A percentile compares a stretch with the other conserved stretches of the same genome.
phyloP scores from a whole-genome alignment of 2,797 vertebrate genomes.

The Gastrophryne carolinensis region DNA sequence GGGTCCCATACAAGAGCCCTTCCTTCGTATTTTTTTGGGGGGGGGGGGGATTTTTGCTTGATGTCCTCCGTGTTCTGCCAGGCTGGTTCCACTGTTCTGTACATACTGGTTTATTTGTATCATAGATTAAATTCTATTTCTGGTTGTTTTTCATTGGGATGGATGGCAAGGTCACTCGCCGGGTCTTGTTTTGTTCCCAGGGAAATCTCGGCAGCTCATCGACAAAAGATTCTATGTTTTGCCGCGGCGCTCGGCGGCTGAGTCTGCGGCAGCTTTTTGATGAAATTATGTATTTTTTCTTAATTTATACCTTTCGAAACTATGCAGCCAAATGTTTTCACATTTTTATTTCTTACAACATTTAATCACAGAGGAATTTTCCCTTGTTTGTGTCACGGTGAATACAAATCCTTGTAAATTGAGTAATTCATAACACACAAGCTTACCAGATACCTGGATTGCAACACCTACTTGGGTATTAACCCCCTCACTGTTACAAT shows the following conservation, averaged over 20 bases:
- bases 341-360: too few relatives aligned
- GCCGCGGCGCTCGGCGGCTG: neutral
- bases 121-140: conserved; percentile 32
- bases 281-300: too few relatives aligned
- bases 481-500: too few relatives aligned
- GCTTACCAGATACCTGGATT: too few relatives aligned
- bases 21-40: too few relatives aligned
- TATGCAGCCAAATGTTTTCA: neutral
- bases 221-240: conserved; percentile 1
- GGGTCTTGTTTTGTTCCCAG: conserved; percentile 39
- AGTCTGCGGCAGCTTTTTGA: neutral
- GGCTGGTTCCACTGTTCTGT: neutral
- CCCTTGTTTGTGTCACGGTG: too few relatives aligned
- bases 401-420: too few relatives aligned
- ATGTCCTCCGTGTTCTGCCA: neutral
- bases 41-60: too few relatives aligned
- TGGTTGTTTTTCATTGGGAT: conserved; percentile 20
- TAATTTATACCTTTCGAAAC: neutral
- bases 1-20: too few relatives aligned
- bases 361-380: too few relatives aligned
- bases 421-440: too few relatives aligned
- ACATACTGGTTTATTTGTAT: conserved; percentile 1
- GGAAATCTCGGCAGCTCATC: conserved; percentile 17
- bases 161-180: conserved; percentile 35
- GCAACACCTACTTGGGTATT: too few relatives aligned